A percentile compares a stretch with the other conserved stretches of the same genome.
phyloP scores from a whole-genome alignment of 2,113 vertebrate genomes.

The Spizaetus ornatus region DNA sequence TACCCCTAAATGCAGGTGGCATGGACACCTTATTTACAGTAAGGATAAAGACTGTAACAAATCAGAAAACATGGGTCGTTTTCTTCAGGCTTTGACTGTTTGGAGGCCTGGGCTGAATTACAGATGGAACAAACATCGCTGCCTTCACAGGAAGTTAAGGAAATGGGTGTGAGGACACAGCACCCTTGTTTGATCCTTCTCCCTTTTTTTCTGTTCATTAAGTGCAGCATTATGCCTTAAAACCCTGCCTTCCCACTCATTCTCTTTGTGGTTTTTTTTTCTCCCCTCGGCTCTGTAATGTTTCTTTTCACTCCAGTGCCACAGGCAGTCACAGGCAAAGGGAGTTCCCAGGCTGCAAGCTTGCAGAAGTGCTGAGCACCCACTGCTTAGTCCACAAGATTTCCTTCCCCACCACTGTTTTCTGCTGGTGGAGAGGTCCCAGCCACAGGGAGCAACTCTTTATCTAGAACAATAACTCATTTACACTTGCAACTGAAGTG shows the following conservation, averaged over 20 bases:
- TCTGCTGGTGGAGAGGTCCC: background rate
- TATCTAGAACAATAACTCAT: background rate
- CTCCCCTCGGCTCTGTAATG: background rate
- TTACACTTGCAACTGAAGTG: background rate
- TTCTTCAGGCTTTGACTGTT: background rate
- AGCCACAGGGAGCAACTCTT: background rate
- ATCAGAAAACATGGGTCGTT: background rate
- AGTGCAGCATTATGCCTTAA: background rate
- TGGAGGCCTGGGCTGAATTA: background rate
- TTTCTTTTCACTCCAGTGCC: background rate
- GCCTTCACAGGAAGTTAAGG: background rate
- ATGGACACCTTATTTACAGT: background rate
- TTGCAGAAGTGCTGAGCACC: background rate
- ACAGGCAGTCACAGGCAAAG: background rate
- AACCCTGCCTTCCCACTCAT: background rate
- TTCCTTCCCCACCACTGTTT: background rate
- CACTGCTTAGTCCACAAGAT: background rate
- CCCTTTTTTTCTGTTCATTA: background rate
- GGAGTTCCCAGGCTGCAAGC: background rate
- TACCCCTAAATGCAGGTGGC: background rate
- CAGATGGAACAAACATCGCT: background rate
- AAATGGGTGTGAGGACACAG: background rate
- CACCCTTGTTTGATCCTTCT: background rate
- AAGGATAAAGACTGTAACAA: background rate
- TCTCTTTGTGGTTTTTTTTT: background rate